These are phyloP conservation scores for Datnioides undecimradiatus DNA, from an alignment of 2,113 vertebrate species.

Conservation along the genomic window DNA sequence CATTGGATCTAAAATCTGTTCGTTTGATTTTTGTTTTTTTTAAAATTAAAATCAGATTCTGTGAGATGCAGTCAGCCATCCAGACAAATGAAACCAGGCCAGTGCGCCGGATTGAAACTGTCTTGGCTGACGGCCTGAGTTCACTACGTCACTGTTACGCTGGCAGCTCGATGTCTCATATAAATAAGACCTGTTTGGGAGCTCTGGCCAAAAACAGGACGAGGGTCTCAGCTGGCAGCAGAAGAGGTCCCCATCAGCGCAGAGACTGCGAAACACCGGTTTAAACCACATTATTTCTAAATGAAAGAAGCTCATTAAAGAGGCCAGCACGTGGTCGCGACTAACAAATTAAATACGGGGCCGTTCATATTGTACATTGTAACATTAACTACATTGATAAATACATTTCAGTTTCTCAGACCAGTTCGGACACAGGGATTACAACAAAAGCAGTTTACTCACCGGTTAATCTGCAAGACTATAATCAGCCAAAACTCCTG, in stretches of 20 bases:
- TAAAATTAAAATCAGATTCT: neutral
- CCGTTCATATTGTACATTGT: too few species aligned
- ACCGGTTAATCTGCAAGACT: slow-evolving; percentile 35
- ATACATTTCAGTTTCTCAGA: neutral
- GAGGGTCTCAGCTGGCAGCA: neutral
- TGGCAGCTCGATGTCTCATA: neutral
- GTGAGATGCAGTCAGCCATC: neutral
- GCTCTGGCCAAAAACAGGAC: neutral
- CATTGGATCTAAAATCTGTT: too few species aligned
- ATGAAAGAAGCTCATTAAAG: neutral
- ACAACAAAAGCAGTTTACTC: slow-evolving; percentile 13
- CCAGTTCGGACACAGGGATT: neutral
- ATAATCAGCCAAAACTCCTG: neutral
- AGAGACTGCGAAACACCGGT: neutral
- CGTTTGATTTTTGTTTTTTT: too few species aligned
- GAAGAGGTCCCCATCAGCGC: too few species aligned
- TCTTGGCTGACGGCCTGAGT: neutral
- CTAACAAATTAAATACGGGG: neutral
- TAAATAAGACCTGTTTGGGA: neutral
- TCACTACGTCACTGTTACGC: neutral
- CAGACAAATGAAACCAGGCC: slow-evolving; percentile 9
- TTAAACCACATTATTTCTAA: neutral
- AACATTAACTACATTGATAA: neutral
- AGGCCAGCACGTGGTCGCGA: neutral
- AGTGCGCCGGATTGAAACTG: neutral